Base-by-base conservation (phyloP, 2,113 vertebrate species). In the Passer domesticus region DNA sequence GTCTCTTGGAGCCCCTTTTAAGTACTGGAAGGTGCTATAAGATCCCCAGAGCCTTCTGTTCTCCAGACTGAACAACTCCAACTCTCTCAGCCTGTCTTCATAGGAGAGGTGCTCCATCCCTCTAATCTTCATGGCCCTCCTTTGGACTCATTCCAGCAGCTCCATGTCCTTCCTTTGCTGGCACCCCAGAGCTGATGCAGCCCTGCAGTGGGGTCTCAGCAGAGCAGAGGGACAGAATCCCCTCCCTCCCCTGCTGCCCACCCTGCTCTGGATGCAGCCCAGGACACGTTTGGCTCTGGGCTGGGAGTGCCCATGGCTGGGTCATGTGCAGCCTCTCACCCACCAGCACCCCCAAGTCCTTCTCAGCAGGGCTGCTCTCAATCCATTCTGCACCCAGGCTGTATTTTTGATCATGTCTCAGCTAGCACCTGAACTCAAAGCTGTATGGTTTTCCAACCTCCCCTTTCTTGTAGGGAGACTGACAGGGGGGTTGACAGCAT, bases 91-190 rank as follows among this genome's bases (percentile, higher is more conserved):
- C 68, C 33, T 52, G 13, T 52, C 3, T 4, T 73, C 27, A 67
- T 1, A 52, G 77, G 5, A 66, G 14, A 58, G 31, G 4, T 43
- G 3, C 43, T 80, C 18, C 35, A 73, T 0, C 17, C 25, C 18
- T 50, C 21, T 22, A 5, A 8, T 13, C 8, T 56, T 50, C 0
- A 0, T 2, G 43, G 14, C 7, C 47, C 21, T 6, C 17, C 17
- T 3, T 31, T 56, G 50, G 21, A 18, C 3, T 37, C 11, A 0
- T 11, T 81, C 18, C 67, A 66, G 0, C 50, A 33, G 50, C 0
- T 39, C 24, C 37, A 0, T 39, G 59, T 74, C 68, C 10, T 28
- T 52, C 8, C 78, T 60, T 14, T 60, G 53, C 47, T 46, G 60
- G 10, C 2, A 8, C 7, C 35, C 27, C 59, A 44, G 59, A 33